Percentiles rank a stretch among this genome's conserved stretches.
Evolutionary conservation across 1,140 invertebrate species (phyloP).

Genomic region (Mamestra configurata): DNA sequence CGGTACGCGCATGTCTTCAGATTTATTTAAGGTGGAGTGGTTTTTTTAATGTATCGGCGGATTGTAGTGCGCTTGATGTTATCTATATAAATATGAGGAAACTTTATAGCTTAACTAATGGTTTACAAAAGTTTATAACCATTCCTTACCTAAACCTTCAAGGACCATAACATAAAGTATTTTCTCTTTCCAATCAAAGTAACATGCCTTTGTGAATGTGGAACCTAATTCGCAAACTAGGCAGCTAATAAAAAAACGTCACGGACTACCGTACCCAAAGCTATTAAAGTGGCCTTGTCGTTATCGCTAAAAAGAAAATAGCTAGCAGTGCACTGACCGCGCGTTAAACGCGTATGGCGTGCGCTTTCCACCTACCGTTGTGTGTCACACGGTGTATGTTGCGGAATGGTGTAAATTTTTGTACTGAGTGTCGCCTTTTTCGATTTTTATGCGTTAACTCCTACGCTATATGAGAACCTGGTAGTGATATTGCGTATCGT

Average conservation of each 20-base stretch:
- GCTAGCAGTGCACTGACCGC: slow-evolving; percentile 74
- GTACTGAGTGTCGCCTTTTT: slow-evolving; percentile 19
- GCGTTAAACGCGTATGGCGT: slow-evolving; percentile 50
- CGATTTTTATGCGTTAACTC: slow-evolving; percentile 38
- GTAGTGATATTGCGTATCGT: slow-evolving; percentile 17
- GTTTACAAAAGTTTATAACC: background rate
- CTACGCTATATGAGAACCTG: slow-evolving; percentile 29
- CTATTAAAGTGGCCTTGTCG: slow-evolving; percentile 78
- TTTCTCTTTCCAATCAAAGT: slow-evolving; percentile 1
- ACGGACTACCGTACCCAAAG: slow-evolving; percentile 77
- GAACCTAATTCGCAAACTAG: slow-evolving; percentile 58
- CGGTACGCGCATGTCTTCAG: background rate
- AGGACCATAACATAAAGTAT: background rate
- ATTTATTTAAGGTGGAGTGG: background rate
- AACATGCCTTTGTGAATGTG: slow-evolving; percentile 40
- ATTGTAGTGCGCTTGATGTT: background rate
- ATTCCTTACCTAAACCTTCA: background rate
- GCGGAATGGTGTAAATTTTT: slow-evolving; percentile 38
- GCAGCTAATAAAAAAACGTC: slow-evolving; percentile 72
- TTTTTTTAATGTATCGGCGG: background rate
- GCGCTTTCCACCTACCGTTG: slow-evolving; percentile 54
- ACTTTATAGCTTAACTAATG: background rate
- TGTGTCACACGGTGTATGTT: slow-evolving; percentile 48
- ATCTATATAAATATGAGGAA: no score
- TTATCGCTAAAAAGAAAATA: slow-evolving; percentile 82